These are phyloP conservation scores for Cosmorhoe ocellata DNA, from an alignment of 2,888 invertebrate species.

Conservation along the genomic window DNA sequence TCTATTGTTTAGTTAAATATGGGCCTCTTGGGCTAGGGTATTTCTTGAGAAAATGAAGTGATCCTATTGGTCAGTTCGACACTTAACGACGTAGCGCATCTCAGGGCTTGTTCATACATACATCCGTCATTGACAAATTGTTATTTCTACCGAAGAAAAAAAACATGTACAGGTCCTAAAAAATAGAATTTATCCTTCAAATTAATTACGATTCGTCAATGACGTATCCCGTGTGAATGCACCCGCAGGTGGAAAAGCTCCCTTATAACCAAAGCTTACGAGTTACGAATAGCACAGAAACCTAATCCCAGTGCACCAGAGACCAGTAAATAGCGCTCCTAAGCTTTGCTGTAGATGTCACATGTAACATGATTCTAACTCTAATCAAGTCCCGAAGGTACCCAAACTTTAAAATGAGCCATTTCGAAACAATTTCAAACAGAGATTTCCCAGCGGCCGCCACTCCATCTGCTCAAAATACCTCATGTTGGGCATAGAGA, in stretches of 20 bases:
- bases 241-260: no score
- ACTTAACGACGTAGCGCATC: no score
- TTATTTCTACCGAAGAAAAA: no score
- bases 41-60: no score
- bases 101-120: no score
- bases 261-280: background rate
- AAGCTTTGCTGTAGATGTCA: constrained; percentile 8
- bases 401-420: constrained; percentile 64
- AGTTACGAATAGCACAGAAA: background rate
- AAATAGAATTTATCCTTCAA: no score
- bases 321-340: background rate
- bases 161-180: no score
- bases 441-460: constrained; percentile 66
- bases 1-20: background rate
- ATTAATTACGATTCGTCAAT: no score
- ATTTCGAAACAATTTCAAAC: constrained; percentile 74
- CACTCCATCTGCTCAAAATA: constrained; percentile 39
- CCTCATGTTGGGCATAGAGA: constrained; percentile 40
- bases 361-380: constrained; percentile 34
- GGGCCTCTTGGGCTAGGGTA: no score
- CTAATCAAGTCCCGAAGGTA: constrained; percentile 40
- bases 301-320: background rate
- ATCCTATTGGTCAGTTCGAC: no score
- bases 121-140: no score
- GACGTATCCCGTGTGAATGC: no score